Conservation (phyloP, 2,888 invertebrate genomes). For the Callyntrura sp. region DNA sequence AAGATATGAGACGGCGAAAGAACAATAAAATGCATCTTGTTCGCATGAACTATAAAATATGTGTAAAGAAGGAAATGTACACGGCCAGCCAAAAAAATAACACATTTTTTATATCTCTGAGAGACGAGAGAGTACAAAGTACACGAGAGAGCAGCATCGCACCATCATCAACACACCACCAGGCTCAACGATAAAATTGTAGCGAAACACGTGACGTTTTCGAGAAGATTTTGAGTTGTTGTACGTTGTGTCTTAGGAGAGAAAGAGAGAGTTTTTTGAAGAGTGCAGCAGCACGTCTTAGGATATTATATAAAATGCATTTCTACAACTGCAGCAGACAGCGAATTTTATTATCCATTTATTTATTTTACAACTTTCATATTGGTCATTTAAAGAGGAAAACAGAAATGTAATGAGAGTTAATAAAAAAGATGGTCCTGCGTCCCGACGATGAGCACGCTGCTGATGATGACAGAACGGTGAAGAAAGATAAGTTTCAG, state of each 20-base stretch:
- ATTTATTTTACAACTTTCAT: slow-evolving; percentile 5
- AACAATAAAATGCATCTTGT: not conserved
- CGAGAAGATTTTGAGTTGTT: not conserved
- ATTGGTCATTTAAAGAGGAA: slow-evolving; percentile 43
- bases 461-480: too few species aligned
- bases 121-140: not conserved
- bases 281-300: not conserved
- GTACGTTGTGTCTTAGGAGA: not conserved
- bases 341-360: slow-evolving; percentile 35
- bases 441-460: not conserved
- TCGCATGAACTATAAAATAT: not conserved
- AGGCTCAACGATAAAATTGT: not conserved
- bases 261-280: slow-evolving; percentile 49
- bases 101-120: not conserved
- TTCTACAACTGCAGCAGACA: slow-evolving; percentile 21
- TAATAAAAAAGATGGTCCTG: not conserved
- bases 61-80: not conserved
- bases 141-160: not conserved
- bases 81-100: not conserved
- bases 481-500: not conserved
- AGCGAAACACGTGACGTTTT: slow-evolving; percentile 35
- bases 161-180: not conserved
- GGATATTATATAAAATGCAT: too few species aligned
- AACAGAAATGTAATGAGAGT: slow-evolving; percentile 26
- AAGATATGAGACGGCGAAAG: not conserved